phyloP scores from a whole-genome alignment of 2,113 vertebrate species.

The Protobothrops mucrosquamatus region DNA sequence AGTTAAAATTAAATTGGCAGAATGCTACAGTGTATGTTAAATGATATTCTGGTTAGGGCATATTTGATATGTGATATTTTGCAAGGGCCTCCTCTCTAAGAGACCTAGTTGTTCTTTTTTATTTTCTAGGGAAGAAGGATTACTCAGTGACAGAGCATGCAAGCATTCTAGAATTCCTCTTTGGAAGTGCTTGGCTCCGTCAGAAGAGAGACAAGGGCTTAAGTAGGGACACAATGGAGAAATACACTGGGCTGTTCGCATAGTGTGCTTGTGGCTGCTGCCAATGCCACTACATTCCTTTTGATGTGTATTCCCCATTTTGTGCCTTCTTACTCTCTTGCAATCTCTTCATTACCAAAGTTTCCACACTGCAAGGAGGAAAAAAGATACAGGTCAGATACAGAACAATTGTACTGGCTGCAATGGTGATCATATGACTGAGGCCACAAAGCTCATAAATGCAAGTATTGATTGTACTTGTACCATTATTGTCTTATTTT shows the following conservation, averaged over 20 bases:
- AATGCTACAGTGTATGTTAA: not conserved
- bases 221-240: not conserved
- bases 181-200: not conserved
- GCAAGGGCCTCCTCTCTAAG: not conserved
- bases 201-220: not conserved
- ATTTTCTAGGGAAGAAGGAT: not conserved
- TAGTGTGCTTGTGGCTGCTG: not conserved
- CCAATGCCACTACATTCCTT: not conserved
- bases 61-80: not conserved
- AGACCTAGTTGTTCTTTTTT: not conserved
- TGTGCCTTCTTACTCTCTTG: not conserved
- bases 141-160: not conserved
- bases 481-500: not conserved
- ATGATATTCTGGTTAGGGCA: not conserved
- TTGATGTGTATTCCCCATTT: not conserved
- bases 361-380: not conserved
- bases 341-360: not conserved
- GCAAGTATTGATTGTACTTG: not conserved
- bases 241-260: not conserved
- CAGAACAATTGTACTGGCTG: not conserved
- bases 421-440: not conserved
- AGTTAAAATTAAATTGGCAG: not conserved
- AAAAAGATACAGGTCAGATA: not conserved
- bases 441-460: not conserved
- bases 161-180: not conserved